Percentiles rank a stretch among this genome's conserved stretches.
Conservation (phyloP, 1,140 invertebrate genomes). For the Drosophila carrolli region DNA sequence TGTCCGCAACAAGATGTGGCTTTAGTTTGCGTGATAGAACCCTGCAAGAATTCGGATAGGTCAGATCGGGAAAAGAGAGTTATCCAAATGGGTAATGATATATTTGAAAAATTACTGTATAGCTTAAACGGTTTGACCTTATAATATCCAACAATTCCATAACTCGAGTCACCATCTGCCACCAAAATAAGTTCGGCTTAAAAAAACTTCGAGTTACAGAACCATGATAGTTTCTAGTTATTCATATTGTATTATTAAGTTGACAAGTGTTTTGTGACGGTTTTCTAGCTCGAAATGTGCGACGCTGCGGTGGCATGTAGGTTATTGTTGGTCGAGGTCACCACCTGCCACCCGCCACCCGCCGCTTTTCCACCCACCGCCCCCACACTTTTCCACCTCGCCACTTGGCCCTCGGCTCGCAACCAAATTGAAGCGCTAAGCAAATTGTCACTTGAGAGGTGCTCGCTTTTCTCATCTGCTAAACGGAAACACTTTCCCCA, state of each 20-base stretch:
- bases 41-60: slow-evolving; percentile 34
- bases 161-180: too few relatives aligned
- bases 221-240: neutral
- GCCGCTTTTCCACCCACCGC: neutral
- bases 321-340: slow-evolving; percentile 46
- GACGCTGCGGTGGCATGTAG: slow-evolving; percentile 4
- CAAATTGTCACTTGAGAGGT: slow-evolving; percentile 74
- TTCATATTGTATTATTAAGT: neutral
- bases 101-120: too few relatives aligned
- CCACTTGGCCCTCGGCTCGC: slow-evolving; percentile 29
- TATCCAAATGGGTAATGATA: too few relatives aligned
- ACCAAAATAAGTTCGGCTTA: too few relatives aligned
- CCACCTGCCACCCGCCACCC: slow-evolving; percentile 10
- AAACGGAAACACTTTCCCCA: slow-evolving; percentile 80
- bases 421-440: slow-evolving; percentile 62
- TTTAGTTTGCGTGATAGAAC: slow-evolving; percentile 83
- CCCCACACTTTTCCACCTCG: slow-evolving; percentile 3
- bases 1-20: slow-evolving; percentile 84
- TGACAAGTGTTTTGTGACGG: neutral
- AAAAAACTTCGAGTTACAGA: too few relatives aligned
- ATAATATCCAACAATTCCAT: too few relatives aligned
- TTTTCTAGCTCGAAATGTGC: slow-evolving; percentile 4
- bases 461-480: slow-evolving; percentile 63
- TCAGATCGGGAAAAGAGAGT: neutral
- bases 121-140: too few relatives aligned